Conservation (phyloP, 2,113 vertebrate genomes). For the Sinosuthora webbiana region DNA sequence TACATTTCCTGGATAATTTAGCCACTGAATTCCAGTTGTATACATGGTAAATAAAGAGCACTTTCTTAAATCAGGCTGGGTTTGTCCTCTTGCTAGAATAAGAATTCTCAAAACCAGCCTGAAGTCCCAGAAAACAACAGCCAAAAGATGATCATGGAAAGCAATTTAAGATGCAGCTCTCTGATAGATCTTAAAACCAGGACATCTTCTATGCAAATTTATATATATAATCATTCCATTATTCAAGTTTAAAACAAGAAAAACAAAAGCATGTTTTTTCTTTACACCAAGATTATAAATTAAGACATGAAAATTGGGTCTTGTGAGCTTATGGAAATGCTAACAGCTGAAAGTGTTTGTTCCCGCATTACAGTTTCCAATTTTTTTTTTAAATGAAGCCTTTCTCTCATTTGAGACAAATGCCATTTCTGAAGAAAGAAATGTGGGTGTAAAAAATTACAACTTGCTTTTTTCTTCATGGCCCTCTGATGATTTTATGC, state of each 20-base stretch:
- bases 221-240: conserved; percentile 35
- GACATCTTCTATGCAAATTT: conserved; percentile 19
- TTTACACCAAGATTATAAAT: conserved; percentile 45
- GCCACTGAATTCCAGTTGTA: not conserved
- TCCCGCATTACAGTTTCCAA: not conserved
- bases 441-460: not conserved
- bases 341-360: conserved; percentile 33
- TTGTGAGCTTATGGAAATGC: conserved; percentile 31
- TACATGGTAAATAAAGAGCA: not conserved
- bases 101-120: not conserved
- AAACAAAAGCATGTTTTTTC: conserved; percentile 18
- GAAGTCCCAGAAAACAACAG: conserved; percentile 1
- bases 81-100: not conserved
- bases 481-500: not conserved
- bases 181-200: conserved; percentile 3
- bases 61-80: not conserved
- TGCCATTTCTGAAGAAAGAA: conserved; percentile 48
- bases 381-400: not conserved
- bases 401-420: conserved; percentile 38
- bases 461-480: not conserved
- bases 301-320: conserved; percentile 35
- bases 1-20: not conserved
- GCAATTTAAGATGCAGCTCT: conserved; percentile 2
- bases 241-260: conserved; percentile 56
- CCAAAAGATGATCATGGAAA: not conserved